Evolutionary conservation across 2,113 vertebrate genomes (phyloP).

Genomic region (Electrona antarctica): DNA sequence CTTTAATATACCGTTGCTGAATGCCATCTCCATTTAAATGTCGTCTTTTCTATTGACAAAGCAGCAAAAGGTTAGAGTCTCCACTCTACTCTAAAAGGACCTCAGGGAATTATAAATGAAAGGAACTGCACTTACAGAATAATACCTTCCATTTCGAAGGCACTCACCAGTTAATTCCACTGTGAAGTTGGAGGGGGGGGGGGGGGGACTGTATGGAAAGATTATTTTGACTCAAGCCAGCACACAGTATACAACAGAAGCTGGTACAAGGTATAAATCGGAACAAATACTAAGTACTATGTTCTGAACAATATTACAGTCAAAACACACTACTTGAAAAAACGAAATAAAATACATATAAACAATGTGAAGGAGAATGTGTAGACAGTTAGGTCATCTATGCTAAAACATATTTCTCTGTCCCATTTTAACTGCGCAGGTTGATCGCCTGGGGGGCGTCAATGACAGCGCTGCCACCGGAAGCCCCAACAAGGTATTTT

Average conservation of each 20-base stretch:
- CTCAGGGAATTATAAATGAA: conserved; percentile 50
- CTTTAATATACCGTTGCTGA: conserved; percentile 51
- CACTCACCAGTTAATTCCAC: conserved; percentile 65
- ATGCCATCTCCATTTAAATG: conserved; percentile 58
- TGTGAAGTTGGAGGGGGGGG: conserved; percentile 33
- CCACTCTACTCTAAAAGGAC: conserved; percentile 53
- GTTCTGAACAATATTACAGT: not conserved
- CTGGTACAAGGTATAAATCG: no score
- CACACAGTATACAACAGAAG: conserved; percentile 9
- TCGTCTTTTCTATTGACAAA: conserved; percentile 60
- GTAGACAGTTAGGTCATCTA: conserved; percentile 18
- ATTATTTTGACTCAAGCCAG: conserved; percentile 25
- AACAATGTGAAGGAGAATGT: not conserved
- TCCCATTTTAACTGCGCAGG: conserved; percentile 61
- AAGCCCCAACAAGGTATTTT: conserved; percentile 71
- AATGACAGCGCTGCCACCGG: conserved; percentile 55
- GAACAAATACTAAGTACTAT: no score
- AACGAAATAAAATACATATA: not conserved
- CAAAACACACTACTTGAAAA: not conserved
- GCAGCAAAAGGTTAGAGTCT: conserved; percentile 44
- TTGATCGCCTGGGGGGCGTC: conserved; percentile 51
- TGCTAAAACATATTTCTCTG: conserved; percentile 40
- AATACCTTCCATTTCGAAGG: conserved; percentile 72
- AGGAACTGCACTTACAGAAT: conserved; percentile 70
- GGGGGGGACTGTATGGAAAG: conserved; percentile 16